Percentiles rank a stretch among this genome's conserved stretches.
Evolutionary conservation across 2,797 vertebrate genomes (phyloP).

Genomic region (Arctocebus calabarensis): DNA sequence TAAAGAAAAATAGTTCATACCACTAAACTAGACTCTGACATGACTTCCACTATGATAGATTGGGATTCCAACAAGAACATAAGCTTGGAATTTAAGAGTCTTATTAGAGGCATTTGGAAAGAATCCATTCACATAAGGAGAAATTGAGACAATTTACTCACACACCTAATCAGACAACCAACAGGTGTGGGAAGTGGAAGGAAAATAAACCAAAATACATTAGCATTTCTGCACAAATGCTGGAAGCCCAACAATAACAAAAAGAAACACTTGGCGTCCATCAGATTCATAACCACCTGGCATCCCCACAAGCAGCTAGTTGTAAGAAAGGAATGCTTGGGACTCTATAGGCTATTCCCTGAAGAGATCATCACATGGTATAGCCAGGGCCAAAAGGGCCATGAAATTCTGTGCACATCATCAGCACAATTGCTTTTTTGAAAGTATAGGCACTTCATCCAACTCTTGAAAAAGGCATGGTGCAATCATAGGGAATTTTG

Average conservation of each 20-base stretch:
- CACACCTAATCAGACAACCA: slow-evolving; percentile 71
- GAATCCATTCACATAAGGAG: slow-evolving; percentile 39
- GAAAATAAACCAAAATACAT: slow-evolving; percentile 51
- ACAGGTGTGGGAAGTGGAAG: slow-evolving; percentile 61
- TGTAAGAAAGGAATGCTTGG: slow-evolving; percentile 48
- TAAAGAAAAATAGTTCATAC: slow-evolving; percentile 35
- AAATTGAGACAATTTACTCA: slow-evolving; percentile 66
- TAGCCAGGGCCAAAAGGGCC: slow-evolving; percentile 22
- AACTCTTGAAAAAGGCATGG: background rate
- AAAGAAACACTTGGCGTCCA: slow-evolving; percentile 61
- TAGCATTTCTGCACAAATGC: slow-evolving; percentile 52
- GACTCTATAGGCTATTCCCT: slow-evolving; percentile 9
- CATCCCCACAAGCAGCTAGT: slow-evolving; percentile 16
- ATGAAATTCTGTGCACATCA: slow-evolving; percentile 65
- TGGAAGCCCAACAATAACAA: slow-evolving; percentile 47
- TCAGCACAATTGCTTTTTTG: slow-evolving; percentile 43
- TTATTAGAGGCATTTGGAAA: slow-evolving; percentile 64
- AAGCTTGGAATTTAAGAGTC: slow-evolving; percentile 39
- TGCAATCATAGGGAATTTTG: background rate
- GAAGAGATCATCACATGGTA: background rate
- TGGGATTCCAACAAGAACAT: slow-evolving; percentile 14
- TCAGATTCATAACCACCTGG: slow-evolving; percentile 35
- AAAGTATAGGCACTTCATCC: slow-evolving; percentile 41
- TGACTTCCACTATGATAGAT: background rate
- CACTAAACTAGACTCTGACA: background rate